phyloP scores from a whole-genome alignment of 2,888 invertebrate species.

The Spodoptera exigua region DNA sequence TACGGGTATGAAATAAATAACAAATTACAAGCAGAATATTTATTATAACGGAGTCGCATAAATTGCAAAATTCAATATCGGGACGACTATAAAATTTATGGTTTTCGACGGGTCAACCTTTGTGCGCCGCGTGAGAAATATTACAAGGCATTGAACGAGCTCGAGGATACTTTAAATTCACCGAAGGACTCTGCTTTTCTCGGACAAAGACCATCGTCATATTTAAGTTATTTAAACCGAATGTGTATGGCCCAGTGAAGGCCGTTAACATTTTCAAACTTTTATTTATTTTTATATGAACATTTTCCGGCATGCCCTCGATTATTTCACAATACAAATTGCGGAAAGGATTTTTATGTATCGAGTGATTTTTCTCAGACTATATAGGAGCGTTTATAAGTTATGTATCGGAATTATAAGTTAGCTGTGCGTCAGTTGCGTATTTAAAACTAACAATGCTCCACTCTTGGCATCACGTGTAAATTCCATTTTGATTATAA shows the following conservation, averaged over 20 bases:
- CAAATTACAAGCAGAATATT: slow-evolving; percentile 54
- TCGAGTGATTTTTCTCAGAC: slow-evolving; percentile 22
- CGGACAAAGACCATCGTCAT: slow-evolving; percentile 66
- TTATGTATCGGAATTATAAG: slow-evolving; percentile 34
- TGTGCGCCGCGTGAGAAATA: slow-evolving; percentile 76
- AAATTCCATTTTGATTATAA: slow-evolving; percentile 64
- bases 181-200: slow-evolving; percentile 70
- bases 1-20: slow-evolving; percentile 63
- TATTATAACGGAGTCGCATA: slow-evolving; percentile 71
- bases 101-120: slow-evolving; percentile 74
- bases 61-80: slow-evolving; percentile 82
- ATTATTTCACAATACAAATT: slow-evolving; percentile 29
- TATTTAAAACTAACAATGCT: slow-evolving; percentile 60
- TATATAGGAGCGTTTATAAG: slow-evolving; percentile 11
- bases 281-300: slow-evolving; percentile 52
- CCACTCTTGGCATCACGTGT: slow-evolving; percentile 67
- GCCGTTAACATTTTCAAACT: slow-evolving; percentile 59
- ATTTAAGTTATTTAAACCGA: slow-evolving; percentile 61
- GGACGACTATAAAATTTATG: slow-evolving; percentile 79
- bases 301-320: slow-evolving; percentile 40
- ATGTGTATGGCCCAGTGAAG: slow-evolving; percentile 37
- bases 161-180: slow-evolving; percentile 77
- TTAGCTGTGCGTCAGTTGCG: slow-evolving; percentile 59
- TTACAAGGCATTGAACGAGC: slow-evolving; percentile 72
- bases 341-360: slow-evolving; percentile 34